Percentiles rank a stretch among this genome's conserved stretches.
These are phyloP conservation scores for Lycocerus yunnanus DNA, from an alignment of 2,888 invertebrate species.

Conservation along the genomic window DNA sequence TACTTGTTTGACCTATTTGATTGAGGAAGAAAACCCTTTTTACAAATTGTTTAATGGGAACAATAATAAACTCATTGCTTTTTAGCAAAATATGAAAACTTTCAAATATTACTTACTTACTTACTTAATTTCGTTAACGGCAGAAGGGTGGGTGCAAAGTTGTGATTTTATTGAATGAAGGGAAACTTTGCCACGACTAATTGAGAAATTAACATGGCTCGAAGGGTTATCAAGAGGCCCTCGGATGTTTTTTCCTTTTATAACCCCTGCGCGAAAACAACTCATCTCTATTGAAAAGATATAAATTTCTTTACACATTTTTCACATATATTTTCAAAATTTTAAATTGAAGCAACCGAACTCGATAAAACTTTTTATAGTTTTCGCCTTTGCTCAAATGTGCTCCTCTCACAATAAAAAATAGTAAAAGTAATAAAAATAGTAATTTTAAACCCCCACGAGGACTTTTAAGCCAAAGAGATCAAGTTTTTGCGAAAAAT, in stretches of 20 bases:
- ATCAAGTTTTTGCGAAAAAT: background rate
- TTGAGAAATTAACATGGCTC: background rate
- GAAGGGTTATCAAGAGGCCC: background rate
- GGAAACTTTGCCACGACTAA: background rate
- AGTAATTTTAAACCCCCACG: background rate
- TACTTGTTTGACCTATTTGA: conserved; percentile 46
- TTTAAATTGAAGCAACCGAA: background rate
- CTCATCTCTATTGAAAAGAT: background rate
- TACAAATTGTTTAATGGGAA: conserved; percentile 27
- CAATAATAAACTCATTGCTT: background rate
- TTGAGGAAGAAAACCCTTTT: conserved; percentile 45
- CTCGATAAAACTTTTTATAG: background rate
- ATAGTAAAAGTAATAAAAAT: background rate
- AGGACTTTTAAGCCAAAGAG: background rate
- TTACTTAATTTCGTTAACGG: background rate
- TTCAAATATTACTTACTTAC: background rate
- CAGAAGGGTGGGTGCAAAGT: background rate
- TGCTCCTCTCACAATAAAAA: background rate
- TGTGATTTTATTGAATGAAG: background rate
- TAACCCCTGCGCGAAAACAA: background rate
- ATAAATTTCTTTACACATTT: background rate
- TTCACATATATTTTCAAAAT: background rate
- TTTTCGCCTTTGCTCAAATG: background rate
- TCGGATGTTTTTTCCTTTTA: background rate
- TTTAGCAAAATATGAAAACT: background rate